Evolutionary conservation across 2,113 vertebrate genomes (phyloP).

Genomic region (Brachypodius melanocephalos): DNA sequence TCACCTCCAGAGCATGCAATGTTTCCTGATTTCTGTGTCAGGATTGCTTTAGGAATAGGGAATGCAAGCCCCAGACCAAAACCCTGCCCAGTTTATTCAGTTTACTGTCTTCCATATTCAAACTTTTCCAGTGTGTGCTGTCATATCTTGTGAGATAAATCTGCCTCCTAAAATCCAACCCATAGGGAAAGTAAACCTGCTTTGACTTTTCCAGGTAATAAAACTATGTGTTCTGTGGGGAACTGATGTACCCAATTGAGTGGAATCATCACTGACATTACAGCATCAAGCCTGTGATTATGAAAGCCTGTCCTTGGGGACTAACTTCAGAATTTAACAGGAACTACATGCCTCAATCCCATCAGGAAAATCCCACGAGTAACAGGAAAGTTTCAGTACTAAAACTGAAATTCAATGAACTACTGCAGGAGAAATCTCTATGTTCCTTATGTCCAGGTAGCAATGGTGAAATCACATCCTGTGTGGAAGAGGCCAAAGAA

Average conservation of each 20-base stretch:
- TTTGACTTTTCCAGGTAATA: background rate
- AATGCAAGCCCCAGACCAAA: background rate
- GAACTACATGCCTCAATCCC: background rate
- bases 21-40: fast-evolving
- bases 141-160: background rate
- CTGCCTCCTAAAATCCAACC: background rate
- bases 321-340: background rate
- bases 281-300: background rate
- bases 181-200: background rate
- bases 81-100: background rate
- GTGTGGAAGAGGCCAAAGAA: background rate
- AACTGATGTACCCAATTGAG: background rate
- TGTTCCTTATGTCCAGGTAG: background rate
- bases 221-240: background rate
- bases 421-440: background rate
- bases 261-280: background rate
- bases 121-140: background rate
- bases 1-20: background rate
- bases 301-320: background rate
- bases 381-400: background rate
- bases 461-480: background rate
- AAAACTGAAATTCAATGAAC: background rate
- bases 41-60: background rate
- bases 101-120: background rate
- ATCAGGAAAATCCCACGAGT: background rate